Conservation (phyloP, 2,888 invertebrate species). For the Andrena dorsata region DNA sequence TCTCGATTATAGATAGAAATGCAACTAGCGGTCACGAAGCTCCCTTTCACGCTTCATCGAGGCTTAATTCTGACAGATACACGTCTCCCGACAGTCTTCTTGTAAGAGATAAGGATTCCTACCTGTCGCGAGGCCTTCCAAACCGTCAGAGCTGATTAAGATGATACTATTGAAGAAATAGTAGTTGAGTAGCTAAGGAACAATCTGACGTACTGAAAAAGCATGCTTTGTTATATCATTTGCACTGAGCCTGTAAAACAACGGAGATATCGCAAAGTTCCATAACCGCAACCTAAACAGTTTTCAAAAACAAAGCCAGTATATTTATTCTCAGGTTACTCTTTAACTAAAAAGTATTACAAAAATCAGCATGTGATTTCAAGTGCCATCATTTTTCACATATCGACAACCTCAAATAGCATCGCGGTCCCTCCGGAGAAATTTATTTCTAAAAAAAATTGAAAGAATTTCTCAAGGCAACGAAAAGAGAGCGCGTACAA, state of each 20-base stretch:
- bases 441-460: conserved; percentile 16
- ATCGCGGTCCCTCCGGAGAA: conserved; percentile 12
- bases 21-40: background rate
- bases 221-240: no score
- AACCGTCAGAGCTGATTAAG: conserved; percentile 8
- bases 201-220: background rate
- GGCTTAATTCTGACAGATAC: conserved; percentile 22
- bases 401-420: no score
- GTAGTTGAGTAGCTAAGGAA: background rate
- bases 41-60: conserved; percentile 1
- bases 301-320: no score
- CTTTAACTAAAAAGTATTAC: no score
- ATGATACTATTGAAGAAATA: background rate
- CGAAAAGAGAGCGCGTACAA: conserved; percentile 20
- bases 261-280: no score
- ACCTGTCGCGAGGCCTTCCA: conserved; percentile 19
- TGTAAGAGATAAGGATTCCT: conserved; percentile 19
- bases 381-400: no score
- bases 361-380: no score
- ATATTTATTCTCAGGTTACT: no score
- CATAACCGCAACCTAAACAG: no score
- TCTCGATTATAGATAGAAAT: background rate
- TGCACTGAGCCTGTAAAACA: no score
- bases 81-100: conserved; percentile 33
- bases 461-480: conserved; percentile 33